A percentile compares a stretch with the other conserved stretches of the same genome.
These are phyloP conservation scores for Blastomussa wellsi DNA, from an alignment of 92 coral and sea anemone species.

Conservation along the genomic window DNA sequence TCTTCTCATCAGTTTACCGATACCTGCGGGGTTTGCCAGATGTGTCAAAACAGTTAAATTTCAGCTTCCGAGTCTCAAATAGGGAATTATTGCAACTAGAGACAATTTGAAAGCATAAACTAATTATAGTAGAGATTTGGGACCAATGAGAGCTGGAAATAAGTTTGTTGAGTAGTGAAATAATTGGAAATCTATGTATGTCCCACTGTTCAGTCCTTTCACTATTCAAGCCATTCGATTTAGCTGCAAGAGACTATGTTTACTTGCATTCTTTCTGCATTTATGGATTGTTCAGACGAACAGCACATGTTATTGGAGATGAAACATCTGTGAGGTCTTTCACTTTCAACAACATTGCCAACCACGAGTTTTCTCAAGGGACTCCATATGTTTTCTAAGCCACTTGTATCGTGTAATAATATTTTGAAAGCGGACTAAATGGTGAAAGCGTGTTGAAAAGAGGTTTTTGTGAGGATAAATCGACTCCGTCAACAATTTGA, in stretches of 20 bases:
- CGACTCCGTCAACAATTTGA: conserved; percentile 46
- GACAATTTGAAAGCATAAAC: no score
- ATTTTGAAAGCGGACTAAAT: conserved; percentile 46
- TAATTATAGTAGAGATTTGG: background rate
- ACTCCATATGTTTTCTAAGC: conserved; percentile 12
- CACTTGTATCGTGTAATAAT: conserved; percentile 44
- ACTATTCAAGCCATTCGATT: background rate
- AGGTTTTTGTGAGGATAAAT: conserved; percentile 25
- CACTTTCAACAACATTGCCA: conserved; percentile 18
- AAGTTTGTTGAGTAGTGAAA: background rate
- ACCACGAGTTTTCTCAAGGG: conserved; percentile 21
- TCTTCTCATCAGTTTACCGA: no score
- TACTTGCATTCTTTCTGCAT: background rate
- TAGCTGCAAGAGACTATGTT: background rate
- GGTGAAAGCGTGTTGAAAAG: conserved; percentile 46
- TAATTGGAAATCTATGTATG: background rate
- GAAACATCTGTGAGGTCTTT: conserved; percentile 8
- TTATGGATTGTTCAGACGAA: conserved; percentile 2
- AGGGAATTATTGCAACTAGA: no score
- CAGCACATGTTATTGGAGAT: conserved; percentile 12
- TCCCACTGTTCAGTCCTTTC: background rate
- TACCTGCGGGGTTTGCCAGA: no score
- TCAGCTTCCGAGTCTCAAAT: no score
- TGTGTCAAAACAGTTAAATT: no score
- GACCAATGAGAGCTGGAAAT: background rate